Percentiles rank a stretch among this genome's conserved stretches.
These are phyloP conservation scores for Dasyornis broadbenti DNA, from an alignment of 2,113 vertebrate genomes.

Conservation along the genomic window DNA sequence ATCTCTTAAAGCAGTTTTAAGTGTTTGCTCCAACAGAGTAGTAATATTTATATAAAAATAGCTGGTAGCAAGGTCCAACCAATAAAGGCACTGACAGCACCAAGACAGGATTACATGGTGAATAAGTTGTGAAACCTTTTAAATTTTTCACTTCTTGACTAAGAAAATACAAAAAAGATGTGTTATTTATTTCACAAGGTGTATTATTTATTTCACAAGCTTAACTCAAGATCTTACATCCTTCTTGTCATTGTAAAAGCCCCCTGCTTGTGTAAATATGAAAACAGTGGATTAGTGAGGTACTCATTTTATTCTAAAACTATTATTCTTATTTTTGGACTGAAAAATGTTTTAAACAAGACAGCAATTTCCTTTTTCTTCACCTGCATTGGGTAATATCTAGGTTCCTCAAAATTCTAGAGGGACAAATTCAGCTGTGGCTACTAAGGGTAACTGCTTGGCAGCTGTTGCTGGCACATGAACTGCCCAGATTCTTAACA, in stretches of 20 bases:
- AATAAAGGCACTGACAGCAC: conserved; percentile 43
- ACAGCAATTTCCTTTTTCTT: background rate
- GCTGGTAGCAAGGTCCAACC: conserved; percentile 14
- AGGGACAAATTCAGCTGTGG: background rate
- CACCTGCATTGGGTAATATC: background rate
- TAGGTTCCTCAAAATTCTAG: background rate
- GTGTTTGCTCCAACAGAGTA: conserved; percentile 38
- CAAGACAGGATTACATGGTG: conserved; percentile 3
- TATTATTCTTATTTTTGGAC: background rate
- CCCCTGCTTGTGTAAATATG: background rate
- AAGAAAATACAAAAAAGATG: conserved; percentile 26
- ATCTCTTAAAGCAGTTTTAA: conserved; percentile 56
- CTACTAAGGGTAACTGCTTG: background rate
- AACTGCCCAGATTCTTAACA: background rate
- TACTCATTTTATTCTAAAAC: background rate
- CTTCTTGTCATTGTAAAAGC: background rate
- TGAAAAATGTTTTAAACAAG: background rate
- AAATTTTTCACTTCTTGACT: conserved; percentile 33
- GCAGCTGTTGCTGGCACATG: rapidly evolving
- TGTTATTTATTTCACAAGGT: conserved; percentile 27
- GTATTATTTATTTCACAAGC: conserved; percentile 26
- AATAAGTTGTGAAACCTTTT: conserved; percentile 50
- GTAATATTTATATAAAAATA: conserved; percentile 55
- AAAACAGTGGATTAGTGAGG: background rate
- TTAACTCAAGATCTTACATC: background rate